Base-by-base conservation (phyloP, 2,888 invertebrate genomes). In the Seira musarum region DNA sequence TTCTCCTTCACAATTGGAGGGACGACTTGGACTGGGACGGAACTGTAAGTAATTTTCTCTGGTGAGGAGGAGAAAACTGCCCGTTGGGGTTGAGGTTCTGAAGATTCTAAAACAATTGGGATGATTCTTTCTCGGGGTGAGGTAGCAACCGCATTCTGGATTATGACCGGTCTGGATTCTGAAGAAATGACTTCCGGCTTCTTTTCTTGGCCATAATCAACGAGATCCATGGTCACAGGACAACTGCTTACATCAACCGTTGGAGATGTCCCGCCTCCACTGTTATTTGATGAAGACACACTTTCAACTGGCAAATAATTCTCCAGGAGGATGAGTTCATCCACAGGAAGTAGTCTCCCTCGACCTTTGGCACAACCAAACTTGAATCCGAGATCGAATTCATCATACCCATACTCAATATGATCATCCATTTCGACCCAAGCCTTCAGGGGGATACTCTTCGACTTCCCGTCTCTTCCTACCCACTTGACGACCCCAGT, bases 351-450 rank as follows among this genome's bases (percentile, higher is more conserved):
- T 15, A 82, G 64, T 53, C 67, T 80, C 49, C 84, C 84, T 30
- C 82, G 46, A 19, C 81, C 80, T 71, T 66, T 67, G 15, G 79
- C 81, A 75, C 84, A 84, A 1, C 81, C 82, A 74, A 82, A 84
- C 49, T 79, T 79, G 49, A 60, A 60, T 1, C 84, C 81, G 17
- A 82, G 53, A 57, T 78, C 82, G 21, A 81, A 75, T 66, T 82
- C 81, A 21, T 79, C 78, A 17, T 79, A 76, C 8, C 81, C 82
- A 30, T 72, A 65, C 6, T 82, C 82, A n/a, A 82, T 64, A 25
- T 79, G 64, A 17, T 84, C 81, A 74, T 84, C 84, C 82, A 84
- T 82, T 81, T 84, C 84, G 19, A 82, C 46, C 84, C 84, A 84
- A 1, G 79, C 82, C 66, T 81, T 84, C 2, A 84, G 17, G n/a